Percentiles rank a stretch among this genome's conserved stretches.
Conservation (phyloP, 1,140 invertebrate species). For the Diorhabda sublineata region DNA sequence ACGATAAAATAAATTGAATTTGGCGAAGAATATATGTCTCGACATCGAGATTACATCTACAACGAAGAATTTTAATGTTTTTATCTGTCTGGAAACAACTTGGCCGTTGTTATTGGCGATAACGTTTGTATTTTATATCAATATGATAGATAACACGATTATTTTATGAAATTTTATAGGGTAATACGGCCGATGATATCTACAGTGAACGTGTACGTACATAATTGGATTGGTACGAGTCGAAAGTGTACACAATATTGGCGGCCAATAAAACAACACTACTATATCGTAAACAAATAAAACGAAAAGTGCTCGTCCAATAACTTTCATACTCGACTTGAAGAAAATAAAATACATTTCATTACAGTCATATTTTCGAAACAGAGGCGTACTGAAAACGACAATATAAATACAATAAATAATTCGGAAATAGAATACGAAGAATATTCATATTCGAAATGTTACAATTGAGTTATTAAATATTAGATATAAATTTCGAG, state of each 20-base stretch:
- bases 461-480: no score
- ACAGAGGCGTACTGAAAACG: no score
- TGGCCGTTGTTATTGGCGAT: neutral
- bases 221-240: neutral
- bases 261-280: neutral
- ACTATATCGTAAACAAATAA: neutral
- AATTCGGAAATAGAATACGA: no score
- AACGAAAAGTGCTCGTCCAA: neutral
- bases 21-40: no score
- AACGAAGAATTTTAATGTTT: no score
- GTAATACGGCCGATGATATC: neutral
- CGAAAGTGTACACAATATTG: neutral
- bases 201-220: neutral
- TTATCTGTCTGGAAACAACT: no score
- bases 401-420: no score
- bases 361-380: neutral
- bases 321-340: neutral
- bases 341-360: slow-evolving; percentile 1
- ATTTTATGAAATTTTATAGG: neutral
- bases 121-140: slow-evolving; percentile 3
- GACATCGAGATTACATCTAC: no score
- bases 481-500: no score
- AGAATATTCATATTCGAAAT: no score
- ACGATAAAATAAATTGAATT: no score
- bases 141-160: neutral